A percentile compares a stretch with the other conserved stretches of the same genome.
Evolutionary conservation across 2,888 invertebrate species (phyloP).

Genomic region (Iselma pallidipennis): DNA sequence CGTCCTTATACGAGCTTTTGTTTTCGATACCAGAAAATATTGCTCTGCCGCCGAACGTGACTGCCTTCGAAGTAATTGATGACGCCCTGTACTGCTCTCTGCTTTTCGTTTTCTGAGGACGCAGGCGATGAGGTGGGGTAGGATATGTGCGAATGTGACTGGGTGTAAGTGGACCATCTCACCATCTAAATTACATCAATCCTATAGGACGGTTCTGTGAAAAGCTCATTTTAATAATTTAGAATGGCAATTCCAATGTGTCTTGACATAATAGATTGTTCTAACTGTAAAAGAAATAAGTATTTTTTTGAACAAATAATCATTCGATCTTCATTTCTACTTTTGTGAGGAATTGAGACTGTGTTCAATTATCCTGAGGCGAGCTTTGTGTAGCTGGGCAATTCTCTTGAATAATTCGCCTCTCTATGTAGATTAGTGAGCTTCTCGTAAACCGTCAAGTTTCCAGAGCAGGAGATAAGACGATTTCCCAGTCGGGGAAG

Average conservation of each 20-base stretch:
- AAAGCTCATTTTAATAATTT: constrained; percentile 8
- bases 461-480: constrained; percentile 33
- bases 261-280: not conserved
- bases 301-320: too few species aligned
- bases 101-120: constrained; percentile 15
- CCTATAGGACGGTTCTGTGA: constrained; percentile 26
- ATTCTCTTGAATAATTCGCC: constrained; percentile 1
- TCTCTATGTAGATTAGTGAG: constrained; percentile 17
- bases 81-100: constrained; percentile 37
- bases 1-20: constrained; percentile 57
- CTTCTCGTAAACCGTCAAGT: constrained; percentile 10
- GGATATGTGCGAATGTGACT: not conserved
- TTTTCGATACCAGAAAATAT: constrained; percentile 59
- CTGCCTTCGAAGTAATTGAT: constrained; percentile 56
- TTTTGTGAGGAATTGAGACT: not conserved
- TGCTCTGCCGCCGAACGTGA: constrained; percentile 54
- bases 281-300: too few species aligned
- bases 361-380: not conserved
- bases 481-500: constrained; percentile 36
- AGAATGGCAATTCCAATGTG: not conserved
- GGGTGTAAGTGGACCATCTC: not conserved
- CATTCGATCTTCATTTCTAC: not conserved
- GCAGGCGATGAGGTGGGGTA: constrained; percentile 22
- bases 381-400: not conserved
- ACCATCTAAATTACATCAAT: constrained; percentile 5